These are phyloP conservation scores for Drosophila lacteicornis DNA, from an alignment of 1,140 invertebrate species.

Conservation along the genomic window DNA sequence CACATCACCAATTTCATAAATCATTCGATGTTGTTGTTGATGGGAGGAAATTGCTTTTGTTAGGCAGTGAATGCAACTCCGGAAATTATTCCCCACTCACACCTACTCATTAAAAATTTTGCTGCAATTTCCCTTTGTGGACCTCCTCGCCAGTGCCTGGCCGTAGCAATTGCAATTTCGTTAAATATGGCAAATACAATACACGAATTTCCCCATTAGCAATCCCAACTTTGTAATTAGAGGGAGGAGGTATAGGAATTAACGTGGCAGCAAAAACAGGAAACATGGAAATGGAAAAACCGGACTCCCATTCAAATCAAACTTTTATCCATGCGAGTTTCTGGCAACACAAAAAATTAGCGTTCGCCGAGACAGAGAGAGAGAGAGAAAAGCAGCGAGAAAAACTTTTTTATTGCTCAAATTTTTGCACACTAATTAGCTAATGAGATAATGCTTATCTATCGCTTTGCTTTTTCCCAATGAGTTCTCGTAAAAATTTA, in stretches of 20 bases:
- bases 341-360: slow-evolving; percentile 25
- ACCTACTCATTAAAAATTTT: slow-evolving; percentile 62
- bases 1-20: slow-evolving; percentile 68
- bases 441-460: slow-evolving; percentile 83
- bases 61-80: slow-evolving; percentile 56
- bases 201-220: slow-evolving; percentile 57
- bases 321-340: slow-evolving; percentile 46
- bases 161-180: slow-evolving; percentile 37
- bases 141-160: background rate
- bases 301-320: slow-evolving; percentile 48
- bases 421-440: slow-evolving; percentile 79
- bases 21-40: slow-evolving; percentile 61
- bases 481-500: slow-evolving; percentile 48
- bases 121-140: slow-evolving; percentile 37
- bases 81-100: slow-evolving; percentile 65
- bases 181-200: slow-evolving; percentile 64
- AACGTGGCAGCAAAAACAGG: slow-evolving; percentile 7
- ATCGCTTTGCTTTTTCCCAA: slow-evolving; percentile 47
- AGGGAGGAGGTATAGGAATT: slow-evolving; percentile 20
- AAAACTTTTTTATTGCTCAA: slow-evolving; percentile 79
- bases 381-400: slow-evolving; percentile 10
- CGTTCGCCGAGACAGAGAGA: background rate
- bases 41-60: slow-evolving; percentile 83
- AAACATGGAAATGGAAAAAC: slow-evolving; percentile 14
- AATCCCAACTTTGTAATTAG: slow-evolving; percentile 77